These are phyloP conservation scores for Melieria omissa DNA, from an alignment of 2,888 invertebrate genomes.

Conservation along the genomic window DNA sequence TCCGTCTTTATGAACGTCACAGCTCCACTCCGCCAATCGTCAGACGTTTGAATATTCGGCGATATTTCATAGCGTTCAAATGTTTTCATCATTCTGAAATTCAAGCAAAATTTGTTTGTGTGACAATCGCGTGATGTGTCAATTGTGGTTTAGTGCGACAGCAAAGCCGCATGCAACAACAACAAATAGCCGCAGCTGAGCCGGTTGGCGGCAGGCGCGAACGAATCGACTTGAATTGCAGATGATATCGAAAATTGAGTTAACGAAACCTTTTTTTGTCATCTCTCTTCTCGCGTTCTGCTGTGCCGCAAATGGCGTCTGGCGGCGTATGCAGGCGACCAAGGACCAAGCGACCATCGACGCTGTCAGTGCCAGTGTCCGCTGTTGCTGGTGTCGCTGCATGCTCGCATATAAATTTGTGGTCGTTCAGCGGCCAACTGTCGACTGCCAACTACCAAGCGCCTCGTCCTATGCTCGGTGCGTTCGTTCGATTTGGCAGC, in stretches of 20 bases:
- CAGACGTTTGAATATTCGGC: too few relatives aligned
- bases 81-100: too few relatives aligned
- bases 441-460: too few relatives aligned
- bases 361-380: slow-evolving; percentile 11
- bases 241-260: slow-evolving; percentile 57
- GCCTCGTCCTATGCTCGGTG: too few relatives aligned
- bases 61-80: too few relatives aligned
- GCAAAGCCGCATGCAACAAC: neutral
- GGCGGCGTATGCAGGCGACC: neutral
- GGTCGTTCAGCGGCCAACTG: slow-evolving; percentile 49
- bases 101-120: neutral
- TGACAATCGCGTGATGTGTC: slow-evolving; percentile 16
- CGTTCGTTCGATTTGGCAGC: too few relatives aligned
- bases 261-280: slow-evolving; percentile 40
- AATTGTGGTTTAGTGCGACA: slow-evolving; percentile 10
- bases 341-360: neutral
- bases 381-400: slow-evolving; percentile 12
- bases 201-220: neutral
- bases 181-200: slow-evolving; percentile 32
- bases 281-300: neutral
- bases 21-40: too few relatives aligned
- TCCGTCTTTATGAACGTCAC: too few relatives aligned
- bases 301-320: neutral
- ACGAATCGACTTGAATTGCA: slow-evolving; percentile 28
- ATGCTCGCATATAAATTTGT: slow-evolving; percentile 42